Evolutionary conservation across 35 echinoderm and acorn worm genomes (phyloP).

Genomic region (Patiria miniata): DNA sequence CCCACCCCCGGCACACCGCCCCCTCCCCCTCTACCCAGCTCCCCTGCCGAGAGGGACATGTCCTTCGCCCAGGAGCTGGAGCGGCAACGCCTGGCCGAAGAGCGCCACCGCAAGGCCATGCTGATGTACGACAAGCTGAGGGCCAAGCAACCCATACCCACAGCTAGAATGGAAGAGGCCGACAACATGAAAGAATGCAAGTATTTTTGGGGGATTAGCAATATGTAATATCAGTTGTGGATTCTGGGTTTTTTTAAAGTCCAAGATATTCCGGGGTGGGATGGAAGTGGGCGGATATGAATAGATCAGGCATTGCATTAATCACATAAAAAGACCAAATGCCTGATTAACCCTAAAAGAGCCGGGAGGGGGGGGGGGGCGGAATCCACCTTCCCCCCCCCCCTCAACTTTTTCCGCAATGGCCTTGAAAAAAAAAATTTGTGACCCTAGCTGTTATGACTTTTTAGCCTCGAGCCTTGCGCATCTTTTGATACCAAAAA

Average conservation of each 20-base stretch:
- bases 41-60: slow-evolving; percentile 59
- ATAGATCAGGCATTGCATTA: background rate
- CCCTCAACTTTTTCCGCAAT: no score
- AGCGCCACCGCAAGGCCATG: slow-evolving; percentile 62
- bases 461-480: no score
- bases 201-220: background rate
- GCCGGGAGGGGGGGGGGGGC: no score
- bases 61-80: slow-evolving; percentile 57
- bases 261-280: background rate
- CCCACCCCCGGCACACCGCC: slow-evolving; percentile 24
- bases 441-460: no score
- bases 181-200: slow-evolving; percentile 69
- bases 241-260: background rate
- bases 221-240: background rate
- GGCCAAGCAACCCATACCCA: slow-evolving; percentile 40
- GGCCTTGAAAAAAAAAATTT: no score
- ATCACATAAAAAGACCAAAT: no score
- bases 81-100: slow-evolving; percentile 70
- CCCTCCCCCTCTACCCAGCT: slow-evolving; percentile 29
- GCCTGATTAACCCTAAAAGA: no score
- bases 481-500: no score
- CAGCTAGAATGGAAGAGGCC: slow-evolving; percentile 21
- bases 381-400: no score
- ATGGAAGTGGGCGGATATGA: background rate
- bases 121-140: slow-evolving; percentile 83